These are phyloP conservation scores for Chymomyza costata DNA, from an alignment of 1,140 invertebrate species.

Conservation along the genomic window DNA sequence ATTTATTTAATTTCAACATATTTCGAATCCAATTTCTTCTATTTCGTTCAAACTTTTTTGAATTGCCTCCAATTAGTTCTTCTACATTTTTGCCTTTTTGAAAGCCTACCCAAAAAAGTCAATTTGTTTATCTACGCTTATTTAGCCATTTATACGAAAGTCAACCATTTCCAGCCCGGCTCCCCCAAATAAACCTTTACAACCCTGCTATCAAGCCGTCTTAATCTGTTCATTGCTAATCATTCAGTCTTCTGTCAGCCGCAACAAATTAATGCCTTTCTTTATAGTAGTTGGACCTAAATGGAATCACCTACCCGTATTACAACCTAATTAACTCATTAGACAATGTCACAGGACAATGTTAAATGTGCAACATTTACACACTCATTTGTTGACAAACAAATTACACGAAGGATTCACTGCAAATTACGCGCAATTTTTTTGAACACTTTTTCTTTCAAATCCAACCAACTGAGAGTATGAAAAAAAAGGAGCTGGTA, in stretches of 20 bases:
- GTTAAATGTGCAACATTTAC: slow-evolving; percentile 66
- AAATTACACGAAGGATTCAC: slow-evolving; percentile 68
- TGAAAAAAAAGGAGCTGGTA: slow-evolving; percentile 21
- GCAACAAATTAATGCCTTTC: slow-evolving; percentile 27
- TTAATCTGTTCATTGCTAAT: no score
- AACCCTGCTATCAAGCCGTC: no score
- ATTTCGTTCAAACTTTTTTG: no score
- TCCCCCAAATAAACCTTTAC: no score
- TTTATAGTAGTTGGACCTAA: slow-evolving; percentile 29
- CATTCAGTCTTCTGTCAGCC: no score
- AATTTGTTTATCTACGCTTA: no score
- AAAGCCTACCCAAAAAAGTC: no score
- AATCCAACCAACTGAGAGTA: slow-evolving; percentile 43
- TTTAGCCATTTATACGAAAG: no score
- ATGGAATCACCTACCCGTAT: slow-evolving; percentile 44
- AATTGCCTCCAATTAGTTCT: no score
- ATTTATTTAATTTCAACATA: neutral
- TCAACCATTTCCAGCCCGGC: no score
- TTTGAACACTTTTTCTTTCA: slow-evolving; percentile 58
- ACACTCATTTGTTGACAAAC: slow-evolving; percentile 70
- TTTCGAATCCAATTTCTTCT: neutral
- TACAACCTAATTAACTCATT: slow-evolving; percentile 65
- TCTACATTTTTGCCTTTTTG: no score
- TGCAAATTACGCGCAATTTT: slow-evolving; percentile 65
- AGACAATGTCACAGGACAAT: slow-evolving; percentile 62